Evolutionary conservation across 1,140 invertebrate species (phyloP), one percentile per base, ranked within the genome.

Genomic region (Lamellibrachia luymesi): DNA sequence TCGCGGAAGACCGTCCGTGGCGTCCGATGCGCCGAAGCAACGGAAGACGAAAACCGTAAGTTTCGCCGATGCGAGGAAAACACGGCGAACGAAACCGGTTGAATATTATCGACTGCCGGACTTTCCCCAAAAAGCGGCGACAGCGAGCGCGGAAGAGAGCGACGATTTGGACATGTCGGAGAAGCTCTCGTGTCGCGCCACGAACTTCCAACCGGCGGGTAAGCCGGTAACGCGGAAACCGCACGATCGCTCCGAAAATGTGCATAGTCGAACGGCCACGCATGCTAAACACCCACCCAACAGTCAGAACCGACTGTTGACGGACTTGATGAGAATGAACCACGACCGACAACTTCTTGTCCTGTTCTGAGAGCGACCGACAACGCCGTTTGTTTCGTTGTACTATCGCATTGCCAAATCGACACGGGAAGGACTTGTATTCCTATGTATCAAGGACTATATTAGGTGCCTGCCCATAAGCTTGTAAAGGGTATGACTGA

Each of bases 291-390:
- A 80, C 8, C 64, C 64, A 22, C 17, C 91, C 10, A 51, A 91
- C 49, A 91, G 91, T 51, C 91, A 91, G 91, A 91, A 91, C 22
- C 91, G 91, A 17, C 51, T 91, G 51, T 22, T 91, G 49, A 91
- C 49, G 13, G 91, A 91, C 51, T 91, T 91, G 91, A 91, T 91
- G 91, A 50, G 91, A 25, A 50, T 50, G 49, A 91, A 91, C 91
- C 91, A 91, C 51, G 91, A 91, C 91, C 49, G 91, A 4, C 91
- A 91, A 91, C 91, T 91, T 50, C 51, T 91, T 91, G 64, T 80
- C 25, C 64, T 80, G 0, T 80, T 80, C 64, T 80, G 64, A 80
- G 13, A 80, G 64, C 13, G 64, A 17, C 64, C 5, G 64, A 22
- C 64, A 22, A 4, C 64, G 64, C 64, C 64, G 64, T 80, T 80